These are phyloP conservation scores for Brachionus manjavacas DNA, from an alignment of 1,140 invertebrate genomes.

Conservation along the genomic window DNA sequence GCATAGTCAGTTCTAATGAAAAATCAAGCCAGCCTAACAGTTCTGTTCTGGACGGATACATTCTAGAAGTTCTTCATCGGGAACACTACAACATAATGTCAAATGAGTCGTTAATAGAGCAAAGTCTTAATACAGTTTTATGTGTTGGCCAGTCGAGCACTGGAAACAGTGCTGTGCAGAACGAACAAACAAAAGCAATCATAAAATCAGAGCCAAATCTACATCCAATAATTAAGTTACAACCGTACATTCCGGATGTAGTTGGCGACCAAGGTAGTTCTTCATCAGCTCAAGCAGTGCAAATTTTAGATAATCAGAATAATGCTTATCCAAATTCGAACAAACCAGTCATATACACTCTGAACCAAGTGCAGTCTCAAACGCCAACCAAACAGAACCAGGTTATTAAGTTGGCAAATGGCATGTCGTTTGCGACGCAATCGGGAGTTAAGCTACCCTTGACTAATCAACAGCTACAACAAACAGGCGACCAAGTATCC, in stretches of 20 bases:
- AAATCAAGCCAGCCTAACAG: background rate
- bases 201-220: background rate
- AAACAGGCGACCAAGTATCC: background rate
- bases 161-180: background rate
- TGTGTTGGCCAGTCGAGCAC: background rate
- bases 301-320: background rate
- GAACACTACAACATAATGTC: conserved; percentile 7
- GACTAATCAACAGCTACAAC: background rate
- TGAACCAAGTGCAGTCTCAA: background rate
- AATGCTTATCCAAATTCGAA: background rate
- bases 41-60: background rate
- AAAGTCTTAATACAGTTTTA: background rate
- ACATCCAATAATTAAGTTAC: conserved; percentile 8
- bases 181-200: background rate
- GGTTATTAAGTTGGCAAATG: background rate
- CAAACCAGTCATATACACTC: background rate
- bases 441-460: background rate
- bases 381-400: conserved; percentile 18
- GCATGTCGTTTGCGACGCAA: background rate
- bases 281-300: background rate
- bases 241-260: background rate
- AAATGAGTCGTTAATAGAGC: conserved; percentile 8
- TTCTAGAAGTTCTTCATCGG: conserved; percentile 30
- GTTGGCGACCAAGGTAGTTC: background rate
- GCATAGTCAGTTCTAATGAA: background rate